Conservation (phyloP, 2,113 vertebrate species). For the Sphaerodactylus townsendi region DNA sequence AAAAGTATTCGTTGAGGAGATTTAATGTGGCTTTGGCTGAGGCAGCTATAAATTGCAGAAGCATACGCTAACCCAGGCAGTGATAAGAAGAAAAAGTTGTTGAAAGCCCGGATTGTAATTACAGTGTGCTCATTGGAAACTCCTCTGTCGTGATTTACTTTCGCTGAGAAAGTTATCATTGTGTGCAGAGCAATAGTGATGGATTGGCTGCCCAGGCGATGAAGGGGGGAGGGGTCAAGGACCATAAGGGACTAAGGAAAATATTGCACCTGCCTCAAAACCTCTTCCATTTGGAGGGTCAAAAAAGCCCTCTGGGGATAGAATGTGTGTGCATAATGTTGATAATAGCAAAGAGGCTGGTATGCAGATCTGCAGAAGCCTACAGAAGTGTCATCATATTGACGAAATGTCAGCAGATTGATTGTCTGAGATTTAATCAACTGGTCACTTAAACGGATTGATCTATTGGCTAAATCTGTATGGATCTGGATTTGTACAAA, state of each 20-base stretch:
- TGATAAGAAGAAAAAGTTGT: conserved; percentile 27
- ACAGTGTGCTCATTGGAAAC: conserved; percentile 35
- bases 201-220: conserved; percentile 27
- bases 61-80: neutral
- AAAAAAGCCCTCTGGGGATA: too few species aligned
- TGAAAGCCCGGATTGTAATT: conserved; percentile 39
- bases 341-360: neutral
- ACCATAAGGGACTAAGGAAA: neutral
- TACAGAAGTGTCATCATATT: neutral
- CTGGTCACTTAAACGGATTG: too few species aligned
- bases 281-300: neutral
- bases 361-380: neutral
- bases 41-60: conserved; percentile 37
- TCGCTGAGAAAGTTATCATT: conserved; percentile 32
- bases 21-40: conserved; percentile 3
- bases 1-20: conserved; percentile 18
- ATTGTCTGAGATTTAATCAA: too few species aligned
- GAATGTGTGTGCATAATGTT: neutral
- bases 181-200: conserved; percentile 16
- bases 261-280: neutral
- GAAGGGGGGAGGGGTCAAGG: conserved; percentile 14
- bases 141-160: conserved; percentile 42
- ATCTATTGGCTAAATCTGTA: too few species aligned
- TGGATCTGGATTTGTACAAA: too few species aligned
- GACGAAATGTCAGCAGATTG: neutral